Evolutionary conservation across 2,113 vertebrate genomes (phyloP).

Genomic region (Lichenostomus cassidix): DNA sequence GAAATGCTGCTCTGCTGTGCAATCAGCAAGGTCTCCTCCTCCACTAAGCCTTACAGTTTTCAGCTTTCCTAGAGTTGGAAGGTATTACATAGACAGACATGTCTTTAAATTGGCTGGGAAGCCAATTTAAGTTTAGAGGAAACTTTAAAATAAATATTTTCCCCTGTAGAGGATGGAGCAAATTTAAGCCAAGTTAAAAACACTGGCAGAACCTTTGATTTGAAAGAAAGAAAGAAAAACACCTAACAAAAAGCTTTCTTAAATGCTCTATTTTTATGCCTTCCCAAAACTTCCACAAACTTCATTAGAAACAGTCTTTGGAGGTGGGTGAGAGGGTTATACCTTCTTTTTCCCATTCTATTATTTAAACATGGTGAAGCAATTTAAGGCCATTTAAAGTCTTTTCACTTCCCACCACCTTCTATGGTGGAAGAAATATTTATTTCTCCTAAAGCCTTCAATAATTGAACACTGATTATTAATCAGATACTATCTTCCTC

Average conservation of each 20-base stretch:
- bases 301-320: background rate
- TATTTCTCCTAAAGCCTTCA: background rate
- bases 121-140: constrained; percentile 30
- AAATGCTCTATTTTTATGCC: background rate
- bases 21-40: background rate
- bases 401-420: background rate
- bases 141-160: constrained; percentile 61
- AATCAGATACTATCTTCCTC: background rate
- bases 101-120: constrained; percentile 4
- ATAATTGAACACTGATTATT: background rate
- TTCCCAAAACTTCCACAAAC: background rate
- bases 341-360: background rate
- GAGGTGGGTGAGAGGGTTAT: background rate
- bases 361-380: background rate
- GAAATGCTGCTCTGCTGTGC: background rate
- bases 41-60: background rate
- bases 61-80: background rate
- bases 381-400: background rate
- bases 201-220: background rate
- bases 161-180: background rate
- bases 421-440: background rate
- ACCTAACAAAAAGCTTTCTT: background rate
- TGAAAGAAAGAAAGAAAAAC: background rate
- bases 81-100: background rate
- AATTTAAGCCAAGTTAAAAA: constrained; percentile 28